Percentiles rank a stretch among this genome's conserved stretches.
Evolutionary conservation across 2,888 invertebrate species (phyloP).

Genomic region (Drosophila kanekoi): DNA sequence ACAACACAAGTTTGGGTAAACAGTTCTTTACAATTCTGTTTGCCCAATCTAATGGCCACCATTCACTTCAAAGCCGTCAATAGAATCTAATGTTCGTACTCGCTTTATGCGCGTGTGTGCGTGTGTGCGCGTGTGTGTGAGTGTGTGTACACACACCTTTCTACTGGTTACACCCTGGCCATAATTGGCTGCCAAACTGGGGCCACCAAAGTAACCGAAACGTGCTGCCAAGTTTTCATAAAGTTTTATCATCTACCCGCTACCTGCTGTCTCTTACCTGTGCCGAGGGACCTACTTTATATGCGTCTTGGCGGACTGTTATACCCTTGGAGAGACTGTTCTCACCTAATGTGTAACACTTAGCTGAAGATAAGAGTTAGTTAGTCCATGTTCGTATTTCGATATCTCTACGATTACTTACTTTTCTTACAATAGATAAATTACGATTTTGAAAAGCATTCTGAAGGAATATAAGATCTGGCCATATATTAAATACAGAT

Average conservation of each 20-base stretch:
- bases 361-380: no score
- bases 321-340: background rate
- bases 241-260: conserved; percentile 11
- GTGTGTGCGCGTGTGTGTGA: background rate
- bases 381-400: no score
- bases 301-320: conserved; percentile 10
- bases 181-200: conserved; percentile 40
- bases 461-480: no score
- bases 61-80: conserved; percentile 33
- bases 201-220: conserved; percentile 1
- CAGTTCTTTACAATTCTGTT: conserved; percentile 37
- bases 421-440: background rate
- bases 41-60: conserved; percentile 46
- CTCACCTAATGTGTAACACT: background rate
- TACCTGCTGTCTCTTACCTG: conserved; percentile 2
- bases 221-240: conserved; percentile 10
- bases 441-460: background rate
- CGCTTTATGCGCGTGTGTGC: background rate
- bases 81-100: conserved; percentile 21
- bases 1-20: conserved; percentile 23
- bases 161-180: conserved; percentile 13
- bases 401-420: no score
- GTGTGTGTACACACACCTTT: conserved; percentile 16
- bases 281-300: conserved; percentile 13
- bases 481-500: no score